Evolutionary conservation across 2,797 vertebrate species (phyloP), one percentile per base, ranked within the genome.

Genomic region (Capromys pilorides): DNA sequence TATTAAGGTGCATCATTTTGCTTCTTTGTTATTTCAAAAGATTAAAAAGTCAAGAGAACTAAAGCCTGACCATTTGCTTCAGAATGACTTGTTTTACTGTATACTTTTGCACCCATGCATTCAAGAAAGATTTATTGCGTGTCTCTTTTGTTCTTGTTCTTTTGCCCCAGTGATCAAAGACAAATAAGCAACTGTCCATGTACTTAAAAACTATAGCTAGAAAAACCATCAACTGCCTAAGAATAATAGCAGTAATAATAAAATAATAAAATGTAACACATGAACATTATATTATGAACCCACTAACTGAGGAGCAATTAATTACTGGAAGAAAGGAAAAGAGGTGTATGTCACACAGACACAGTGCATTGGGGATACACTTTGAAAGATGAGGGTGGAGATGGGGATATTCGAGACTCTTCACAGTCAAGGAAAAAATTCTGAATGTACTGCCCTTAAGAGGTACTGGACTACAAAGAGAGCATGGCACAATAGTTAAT

Each of bases 251-350:
- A 49, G 36, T 16, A 31, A 31, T n/a, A 78, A 86, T 31, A 61
- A n/a, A 61, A 57, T n/a, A 78, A 86, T 36, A 61, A 41, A 61
- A 57, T n/a, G 14, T 62, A 24, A 67, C 59, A 28, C 8, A 26
- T 7, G 9, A 75, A 41, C 4, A 45, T 54, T 71, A 64, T 33
- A 22, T 21, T 9, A 22, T 31, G 69, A 86, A 22, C 33, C 18
- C n/a, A 36, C 33, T 87, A 9, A 36, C 33, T 57, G 86, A 84
- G 39, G 31, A 75, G 41, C 9, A 75, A 51, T 59, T 86, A 80
- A 75, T 79, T 69, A 49, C n/a, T 80, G 54, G 39, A 31, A 79
- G 62, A 82, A 92, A 90, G 18, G 7, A 92, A 75, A 86, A 83
- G 10, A 78, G 22, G 79, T 1, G 5, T 13, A 28, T n/a, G 12